These are phyloP conservation scores for Lota lota DNA, from an alignment of 2,113 vertebrate genomes.

Conservation along the genomic window DNA sequence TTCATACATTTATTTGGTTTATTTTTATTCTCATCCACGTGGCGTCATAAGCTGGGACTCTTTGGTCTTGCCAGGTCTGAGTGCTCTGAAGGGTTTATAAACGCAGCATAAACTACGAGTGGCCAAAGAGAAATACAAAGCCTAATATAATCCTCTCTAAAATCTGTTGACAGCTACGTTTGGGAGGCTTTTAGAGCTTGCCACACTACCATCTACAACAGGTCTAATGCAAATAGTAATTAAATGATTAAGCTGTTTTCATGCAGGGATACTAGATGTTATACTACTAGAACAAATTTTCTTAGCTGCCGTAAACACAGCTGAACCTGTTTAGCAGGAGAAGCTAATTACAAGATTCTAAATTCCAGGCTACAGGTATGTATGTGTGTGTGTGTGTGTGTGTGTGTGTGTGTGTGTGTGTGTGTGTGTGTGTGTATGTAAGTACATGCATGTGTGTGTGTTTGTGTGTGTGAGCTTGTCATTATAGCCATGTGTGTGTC, in stretches of 20 bases:
- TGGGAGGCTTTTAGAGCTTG: slow-evolving; percentile 41
- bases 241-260: slow-evolving; percentile 50
- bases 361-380: slow-evolving; percentile 21
- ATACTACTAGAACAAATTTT: slow-evolving; percentile 19
- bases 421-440: too few relatives aligned
- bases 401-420: too few relatives aligned
- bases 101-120: slow-evolving; percentile 28
- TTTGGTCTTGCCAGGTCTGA: too few relatives aligned
- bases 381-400: slow-evolving; percentile 10
- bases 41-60: too few relatives aligned
- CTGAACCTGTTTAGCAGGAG: slow-evolving; percentile 37
- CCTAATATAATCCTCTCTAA: slow-evolving; percentile 49
- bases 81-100: too few relatives aligned
- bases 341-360: slow-evolving; percentile 33
- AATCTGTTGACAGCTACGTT: slow-evolving; percentile 47
- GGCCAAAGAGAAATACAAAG: slow-evolving; percentile 30
- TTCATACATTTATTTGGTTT: too few relatives aligned
- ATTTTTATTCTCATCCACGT: too few relatives aligned
- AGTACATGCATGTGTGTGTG: slow-evolving; percentile 1
- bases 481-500: too few relatives aligned
- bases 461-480: slow-evolving; percentile 8
- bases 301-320: slow-evolving; percentile 28
- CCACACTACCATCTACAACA: slow-evolving; percentile 44
- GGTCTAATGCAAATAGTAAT: slow-evolving; percentile 56
- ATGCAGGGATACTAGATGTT: slow-evolving; percentile 21